These are phyloP conservation scores for Dastarcus helophoroides DNA, from an alignment of 2,888 invertebrate species.

Conservation along the genomic window DNA sequence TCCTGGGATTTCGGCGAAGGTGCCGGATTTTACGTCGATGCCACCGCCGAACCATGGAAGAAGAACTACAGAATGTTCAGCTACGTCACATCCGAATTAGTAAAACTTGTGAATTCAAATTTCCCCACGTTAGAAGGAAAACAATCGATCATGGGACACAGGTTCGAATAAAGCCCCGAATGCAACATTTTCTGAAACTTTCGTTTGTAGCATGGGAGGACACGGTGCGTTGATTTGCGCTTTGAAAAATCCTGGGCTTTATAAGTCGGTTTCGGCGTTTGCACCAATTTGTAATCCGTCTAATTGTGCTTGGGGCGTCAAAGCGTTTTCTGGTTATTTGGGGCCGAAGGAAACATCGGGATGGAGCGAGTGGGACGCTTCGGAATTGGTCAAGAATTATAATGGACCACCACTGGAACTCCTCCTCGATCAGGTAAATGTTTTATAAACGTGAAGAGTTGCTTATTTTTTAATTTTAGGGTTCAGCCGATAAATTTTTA, in stretches of 20 bases:
- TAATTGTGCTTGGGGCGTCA: slow-evolving; percentile 76
- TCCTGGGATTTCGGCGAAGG: slow-evolving; percentile 89
- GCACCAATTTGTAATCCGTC: slow-evolving; percentile 88
- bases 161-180: slow-evolving; percentile 34
- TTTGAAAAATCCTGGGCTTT: slow-evolving; percentile 81
- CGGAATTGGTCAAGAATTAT: slow-evolving; percentile 68
- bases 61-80: slow-evolving; percentile 89
- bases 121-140: slow-evolving; percentile 53
- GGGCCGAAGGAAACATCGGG: slow-evolving; percentile 48
- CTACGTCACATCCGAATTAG: slow-evolving; percentile 82
- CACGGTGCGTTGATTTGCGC: slow-evolving; percentile 90
- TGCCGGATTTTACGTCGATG: slow-evolving; percentile 94
- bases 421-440: slow-evolving; percentile 74
- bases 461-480: slow-evolving; percentile 43
- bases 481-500: slow-evolving; percentile 71
- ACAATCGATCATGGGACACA: slow-evolving; percentile 72
- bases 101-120: slow-evolving; percentile 59
- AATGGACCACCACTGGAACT: slow-evolving; percentile 73
- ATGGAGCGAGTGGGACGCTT: slow-evolving; percentile 85
- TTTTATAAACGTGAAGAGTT: slow-evolving; percentile 1
- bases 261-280: slow-evolving; percentile 85
- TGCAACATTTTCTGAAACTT: not conserved
- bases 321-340: slow-evolving; percentile 72
- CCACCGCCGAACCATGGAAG: slow-evolving; percentile 64
- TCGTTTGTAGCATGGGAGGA: slow-evolving; percentile 82